Evolutionary conservation across 2,797 vertebrate species (phyloP).

Genomic region (Phrynocephalus guinanensis): DNA sequence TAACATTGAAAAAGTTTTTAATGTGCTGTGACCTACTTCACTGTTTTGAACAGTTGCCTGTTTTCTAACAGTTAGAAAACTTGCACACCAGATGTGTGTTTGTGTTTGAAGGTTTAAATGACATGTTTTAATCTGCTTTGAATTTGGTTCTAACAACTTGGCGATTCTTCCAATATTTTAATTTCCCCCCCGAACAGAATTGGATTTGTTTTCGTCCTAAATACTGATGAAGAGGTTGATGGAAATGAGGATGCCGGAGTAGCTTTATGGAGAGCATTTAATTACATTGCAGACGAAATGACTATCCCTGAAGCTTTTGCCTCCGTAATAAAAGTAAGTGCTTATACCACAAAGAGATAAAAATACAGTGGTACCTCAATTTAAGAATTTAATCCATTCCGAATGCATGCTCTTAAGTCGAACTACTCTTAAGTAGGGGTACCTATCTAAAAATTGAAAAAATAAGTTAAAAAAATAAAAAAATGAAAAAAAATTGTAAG

Average conservation of each 20-base stretch:
- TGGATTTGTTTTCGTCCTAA: slow-evolving; percentile 95
- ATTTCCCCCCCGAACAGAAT: slow-evolving; percentile 81
- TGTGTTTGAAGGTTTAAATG: not conserved
- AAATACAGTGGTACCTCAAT: not conserved
- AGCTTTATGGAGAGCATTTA: slow-evolving; percentile 90
- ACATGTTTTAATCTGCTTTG: not conserved
- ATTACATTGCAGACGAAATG: slow-evolving; percentile 89
- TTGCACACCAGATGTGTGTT: not conserved
- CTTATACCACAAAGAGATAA: slow-evolving; percentile 20
- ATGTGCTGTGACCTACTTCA: not conserved
- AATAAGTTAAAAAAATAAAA: too few relatives aligned
- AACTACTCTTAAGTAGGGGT: too few relatives aligned
- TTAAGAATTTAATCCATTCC: too few relatives aligned
- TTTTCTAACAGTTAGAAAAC: not conserved
- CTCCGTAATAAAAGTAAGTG: slow-evolving; percentile 88
- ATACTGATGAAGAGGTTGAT: slow-evolving; percentile 86
- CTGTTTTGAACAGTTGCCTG: slow-evolving; percentile 8
- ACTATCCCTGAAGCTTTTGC: slow-evolving; percentile 88
- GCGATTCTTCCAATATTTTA: not conserved
- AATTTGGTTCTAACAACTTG: not conserved
- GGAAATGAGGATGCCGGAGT: slow-evolving; percentile 87
- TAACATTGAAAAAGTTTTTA: not conserved
- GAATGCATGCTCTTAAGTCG: too few relatives aligned
- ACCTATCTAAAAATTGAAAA: too few relatives aligned
- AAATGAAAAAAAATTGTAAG: too few relatives aligned